Conservation (phyloP, 2,797 vertebrate species). For the Acanthornis magna region DNA sequence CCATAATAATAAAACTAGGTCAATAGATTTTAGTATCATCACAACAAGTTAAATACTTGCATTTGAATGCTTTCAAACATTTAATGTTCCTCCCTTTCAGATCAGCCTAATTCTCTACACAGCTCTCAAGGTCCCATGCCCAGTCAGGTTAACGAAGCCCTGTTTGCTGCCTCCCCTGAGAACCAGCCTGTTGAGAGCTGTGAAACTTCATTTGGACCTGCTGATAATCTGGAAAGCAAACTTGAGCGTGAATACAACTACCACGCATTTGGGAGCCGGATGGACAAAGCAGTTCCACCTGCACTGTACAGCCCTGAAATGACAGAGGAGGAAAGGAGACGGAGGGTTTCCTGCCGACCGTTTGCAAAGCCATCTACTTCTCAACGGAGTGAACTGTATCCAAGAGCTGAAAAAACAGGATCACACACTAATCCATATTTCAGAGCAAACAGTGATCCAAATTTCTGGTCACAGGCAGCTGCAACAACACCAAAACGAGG, state of each 20-base stretch:
- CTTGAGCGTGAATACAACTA: conserved; percentile 86
- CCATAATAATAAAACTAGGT: background rate
- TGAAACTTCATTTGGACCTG: conserved; percentile 29
- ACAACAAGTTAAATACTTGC: background rate
- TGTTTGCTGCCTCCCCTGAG: background rate
- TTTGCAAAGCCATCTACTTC: background rate
- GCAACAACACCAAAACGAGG: background rate
- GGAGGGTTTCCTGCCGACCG: conserved; percentile 63
- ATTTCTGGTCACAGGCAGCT: background rate
- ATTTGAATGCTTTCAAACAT: background rate
- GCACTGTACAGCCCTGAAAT: background rate
- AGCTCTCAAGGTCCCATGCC: conserved; percentile 79
- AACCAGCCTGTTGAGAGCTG: conserved; percentile 67
- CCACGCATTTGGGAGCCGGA: conserved; percentile 78
- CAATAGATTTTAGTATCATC: background rate
- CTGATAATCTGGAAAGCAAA: conserved; percentile 78
- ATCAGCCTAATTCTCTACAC: conserved; percentile 82
- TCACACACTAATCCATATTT: background rate
- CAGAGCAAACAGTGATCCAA: background rate
- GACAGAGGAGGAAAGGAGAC: conserved; percentile 62
- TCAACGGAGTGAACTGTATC: background rate
- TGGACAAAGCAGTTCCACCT: conserved; percentile 55
- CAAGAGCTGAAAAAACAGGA: background rate
- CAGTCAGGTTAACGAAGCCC: conserved; percentile 80
- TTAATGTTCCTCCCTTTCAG: conserved; percentile 60